These are phyloP conservation scores for Muntiacus muntjak DNA, from an alignment of 2,113 vertebrate genomes.

Conservation along the genomic window DNA sequence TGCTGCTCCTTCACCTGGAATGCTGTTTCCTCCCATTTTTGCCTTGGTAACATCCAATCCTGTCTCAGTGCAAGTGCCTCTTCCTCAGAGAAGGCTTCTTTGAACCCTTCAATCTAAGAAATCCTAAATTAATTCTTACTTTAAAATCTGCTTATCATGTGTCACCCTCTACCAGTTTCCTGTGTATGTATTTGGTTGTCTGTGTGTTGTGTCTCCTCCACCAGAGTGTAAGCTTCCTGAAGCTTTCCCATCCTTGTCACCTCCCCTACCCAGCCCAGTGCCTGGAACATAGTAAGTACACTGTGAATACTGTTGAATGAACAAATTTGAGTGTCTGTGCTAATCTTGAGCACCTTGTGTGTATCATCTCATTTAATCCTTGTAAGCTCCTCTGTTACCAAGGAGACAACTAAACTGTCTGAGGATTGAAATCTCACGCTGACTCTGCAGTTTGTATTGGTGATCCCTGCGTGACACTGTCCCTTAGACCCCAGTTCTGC, in stretches of 20 bases:
- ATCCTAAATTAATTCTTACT: neutral
- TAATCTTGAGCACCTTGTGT: rapidly evolving
- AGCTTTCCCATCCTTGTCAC: neutral
- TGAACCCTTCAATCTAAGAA: neutral
- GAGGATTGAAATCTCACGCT: neutral
- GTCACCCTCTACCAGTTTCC: neutral
- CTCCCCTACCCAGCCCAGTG: neutral
- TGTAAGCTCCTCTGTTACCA: neutral
- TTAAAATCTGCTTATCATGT: neutral
- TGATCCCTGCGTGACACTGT: rapidly evolving
- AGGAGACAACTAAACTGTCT: too few species aligned
- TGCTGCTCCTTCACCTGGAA: neutral
- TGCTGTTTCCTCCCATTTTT: neutral
- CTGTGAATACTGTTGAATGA: too few species aligned
- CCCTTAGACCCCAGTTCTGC: neutral
- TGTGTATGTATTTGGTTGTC: neutral
- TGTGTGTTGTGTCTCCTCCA: neutral
- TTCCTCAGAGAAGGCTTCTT: neutral
- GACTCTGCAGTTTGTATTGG: neutral
- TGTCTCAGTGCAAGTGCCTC: neutral
- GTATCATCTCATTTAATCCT: neutral
- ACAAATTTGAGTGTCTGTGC: too few species aligned
- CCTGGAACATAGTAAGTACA: neutral
- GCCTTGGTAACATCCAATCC: neutral
- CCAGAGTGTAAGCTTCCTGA: neutral